Evolutionary conservation across 2,113 vertebrate genomes (phyloP), one percentile per base, ranked within the genome.

Genomic region (Lamprologus sp.): DNA sequence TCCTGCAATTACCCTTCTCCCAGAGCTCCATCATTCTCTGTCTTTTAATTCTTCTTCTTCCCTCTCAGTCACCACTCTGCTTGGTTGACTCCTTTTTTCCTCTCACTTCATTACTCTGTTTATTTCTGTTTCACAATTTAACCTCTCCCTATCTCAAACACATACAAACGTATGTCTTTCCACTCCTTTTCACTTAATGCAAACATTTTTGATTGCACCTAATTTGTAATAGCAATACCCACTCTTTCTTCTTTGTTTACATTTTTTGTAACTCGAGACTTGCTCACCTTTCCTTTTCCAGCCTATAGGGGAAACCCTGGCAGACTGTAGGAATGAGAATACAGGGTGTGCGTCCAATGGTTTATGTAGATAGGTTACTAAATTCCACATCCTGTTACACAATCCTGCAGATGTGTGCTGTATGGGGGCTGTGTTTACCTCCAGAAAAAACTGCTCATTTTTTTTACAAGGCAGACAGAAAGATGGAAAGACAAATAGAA

Each of bases 1-100:
- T 96, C 94, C 96, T 95, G 93, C 94, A 96, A 95, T 96, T 96
- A 95, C 85, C 86, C 86, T 40, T 79, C 89, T 49, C 54, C 84
- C 85, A 21, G 31, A 79, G 56, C 84, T 89, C 87, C 75, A 88
- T 90, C 84, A 79, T 80, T 88, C 84, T 79, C 79, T 79, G 54
- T 86, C 45, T 88, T 85, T 82, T 81, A 54, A 79, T 90, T 93
- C 58, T 89, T 88, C 53, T 88, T 79, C 88, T 87, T 90, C 79
- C 51, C 28, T 85, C 47, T 90, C 86, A 86, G 85, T 92, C 89
- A 90, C 89, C 63, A 68, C 88, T 90, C 82, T 79, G 85, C 90
- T 89, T 87, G 35, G 86, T 87, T 87, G 56, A 23, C 37, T 86
- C 53, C 85, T 87, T 54, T 85, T 86, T 54, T 42, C 75, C 47